Conservation (phyloP, 2,888 invertebrate species). For the Trissoscelio sp. region DNA sequence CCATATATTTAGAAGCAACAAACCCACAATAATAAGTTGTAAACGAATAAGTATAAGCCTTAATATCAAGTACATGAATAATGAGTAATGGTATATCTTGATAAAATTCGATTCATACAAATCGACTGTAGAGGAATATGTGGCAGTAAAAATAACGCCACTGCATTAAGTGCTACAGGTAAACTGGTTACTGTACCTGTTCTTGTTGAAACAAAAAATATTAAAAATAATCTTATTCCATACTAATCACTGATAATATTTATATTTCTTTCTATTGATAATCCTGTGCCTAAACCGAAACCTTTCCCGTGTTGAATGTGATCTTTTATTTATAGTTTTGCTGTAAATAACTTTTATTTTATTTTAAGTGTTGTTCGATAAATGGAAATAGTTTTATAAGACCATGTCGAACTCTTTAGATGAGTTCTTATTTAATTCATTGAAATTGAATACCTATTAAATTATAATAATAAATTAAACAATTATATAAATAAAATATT, state of each 20-base stretch:
- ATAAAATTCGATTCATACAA: conserved; percentile 69
- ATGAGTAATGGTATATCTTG: conserved; percentile 65
- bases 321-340: conserved; percentile 1
- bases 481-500: no score
- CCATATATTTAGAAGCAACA: conserved; percentile 53
- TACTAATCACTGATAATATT: conserved; percentile 76
- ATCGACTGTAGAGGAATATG: conserved; percentile 66
- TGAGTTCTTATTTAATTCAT: no score
- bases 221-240: conserved; percentile 82
- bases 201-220: conserved; percentile 80
- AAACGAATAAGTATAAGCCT: conserved; percentile 71
- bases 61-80: conserved; percentile 68
- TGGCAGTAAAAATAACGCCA: conserved; percentile 57
- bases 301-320: conserved; percentile 13
- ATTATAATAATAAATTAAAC: no score
- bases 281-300: conserved; percentile 36
- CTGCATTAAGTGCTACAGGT: conserved; percentile 78
- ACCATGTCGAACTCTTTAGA: neutral
- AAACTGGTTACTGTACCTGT: conserved; percentile 82
- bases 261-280: conserved; percentile 71
- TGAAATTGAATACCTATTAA: no score
- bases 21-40: conserved; percentile 62
- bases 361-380: neutral
- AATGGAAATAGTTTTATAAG: conserved; percentile 5
- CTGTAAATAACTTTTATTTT: conserved; percentile 9